Base-by-base conservation (phyloP, 2,113 vertebrate species). In the Rhizomys pruinosus region DNA sequence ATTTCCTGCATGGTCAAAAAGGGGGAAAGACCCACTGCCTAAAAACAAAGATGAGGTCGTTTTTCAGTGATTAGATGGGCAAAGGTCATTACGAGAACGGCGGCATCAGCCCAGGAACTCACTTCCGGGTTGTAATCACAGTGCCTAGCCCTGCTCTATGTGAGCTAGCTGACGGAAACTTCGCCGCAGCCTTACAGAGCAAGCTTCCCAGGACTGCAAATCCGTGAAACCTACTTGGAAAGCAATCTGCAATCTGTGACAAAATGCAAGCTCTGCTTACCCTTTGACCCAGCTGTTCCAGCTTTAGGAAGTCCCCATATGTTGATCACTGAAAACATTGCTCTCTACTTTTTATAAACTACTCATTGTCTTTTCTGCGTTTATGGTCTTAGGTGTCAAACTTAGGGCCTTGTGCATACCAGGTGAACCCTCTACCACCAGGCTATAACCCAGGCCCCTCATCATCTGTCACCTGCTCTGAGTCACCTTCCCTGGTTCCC, bases 21-120 rank as follows among this genome's bases (percentile, higher is more conserved):
- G 39, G 55, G n/a, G 92, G 42, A 93, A 91, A 94, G 77, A 74
- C 57, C 94, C 4, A 0, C 34, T 89, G 85, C 59, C 84, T 94
- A 93, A 96, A 97, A 97, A 95, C 97, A 96, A 95, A 96, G 94
- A 96, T 87, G 97, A 93, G 92, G 80, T 89, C 92, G 92, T 96
- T 96, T 96, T 96, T 96, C 93, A 95, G 80, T 74, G n/a, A 94
- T 96, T 86, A 91, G 93, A 97, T 84, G 92, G 94, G 91, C 92
- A 93, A 91, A 95, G 95, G 92, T 92, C 66, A 96, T 96, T 90
- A 93, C 71, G 47, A 86, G 72, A 89, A 89, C 85, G 89, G 94
- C 44, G 84, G 85, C 66, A 77, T 77, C 42, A 32, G 76, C 85
- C 10, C 2, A 3, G 80, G 78, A 0, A 87, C 94, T 68, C 17